Percentiles rank a stretch among this genome's conserved stretches.
phyloP scores from a whole-genome alignment of 2,888 invertebrate genomes.

The Trissoscelio sp. region DNA sequence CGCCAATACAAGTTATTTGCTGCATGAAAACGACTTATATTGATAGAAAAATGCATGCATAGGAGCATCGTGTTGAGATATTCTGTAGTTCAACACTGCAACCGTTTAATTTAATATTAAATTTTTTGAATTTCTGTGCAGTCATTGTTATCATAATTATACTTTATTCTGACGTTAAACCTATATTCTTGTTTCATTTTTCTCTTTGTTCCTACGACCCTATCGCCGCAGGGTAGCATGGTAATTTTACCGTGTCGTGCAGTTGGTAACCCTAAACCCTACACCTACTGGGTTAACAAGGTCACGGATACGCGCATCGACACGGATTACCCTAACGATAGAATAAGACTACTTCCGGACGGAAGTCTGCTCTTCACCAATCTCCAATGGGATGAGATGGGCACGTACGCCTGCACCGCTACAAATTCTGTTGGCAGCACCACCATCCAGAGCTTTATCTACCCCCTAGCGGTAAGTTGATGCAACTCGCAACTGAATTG shows the following conservation, averaged over 20 bases:
- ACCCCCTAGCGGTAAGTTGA: constrained; percentile 84
- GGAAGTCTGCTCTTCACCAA: constrained; percentile 91
- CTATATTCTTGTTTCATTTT: too few species aligned
- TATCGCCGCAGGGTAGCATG: constrained; percentile 85
- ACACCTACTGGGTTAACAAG: constrained; percentile 88
- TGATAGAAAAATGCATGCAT: too few species aligned
- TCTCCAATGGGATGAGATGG: constrained; percentile 92
- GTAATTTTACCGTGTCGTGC: constrained; percentile 89
- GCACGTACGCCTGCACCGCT: constrained; percentile 90
- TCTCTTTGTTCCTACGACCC: constrained; percentile 76
- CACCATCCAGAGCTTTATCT: constrained; percentile 88
- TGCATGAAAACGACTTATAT: too few species aligned
- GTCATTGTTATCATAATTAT: too few species aligned
- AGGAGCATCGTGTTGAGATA: too few species aligned
- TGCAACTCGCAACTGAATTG: not conserved
- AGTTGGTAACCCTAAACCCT: constrained; percentile 86
- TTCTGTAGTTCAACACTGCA: too few species aligned
- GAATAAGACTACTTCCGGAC: constrained; percentile 84
- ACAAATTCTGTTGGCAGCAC: constrained; percentile 88
- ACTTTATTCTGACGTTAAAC: too few species aligned
- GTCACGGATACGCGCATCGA: constrained; percentile 85
- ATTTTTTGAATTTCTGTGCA: too few species aligned
- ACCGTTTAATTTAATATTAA: too few species aligned
- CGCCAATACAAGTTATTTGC: too few species aligned
- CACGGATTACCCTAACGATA: constrained; percentile 40